A percentile compares a stretch with the other conserved stretches of the same genome.
phyloP scores from a whole-genome alignment of 2,113 vertebrate genomes.

The Nannospalax galili region DNA sequence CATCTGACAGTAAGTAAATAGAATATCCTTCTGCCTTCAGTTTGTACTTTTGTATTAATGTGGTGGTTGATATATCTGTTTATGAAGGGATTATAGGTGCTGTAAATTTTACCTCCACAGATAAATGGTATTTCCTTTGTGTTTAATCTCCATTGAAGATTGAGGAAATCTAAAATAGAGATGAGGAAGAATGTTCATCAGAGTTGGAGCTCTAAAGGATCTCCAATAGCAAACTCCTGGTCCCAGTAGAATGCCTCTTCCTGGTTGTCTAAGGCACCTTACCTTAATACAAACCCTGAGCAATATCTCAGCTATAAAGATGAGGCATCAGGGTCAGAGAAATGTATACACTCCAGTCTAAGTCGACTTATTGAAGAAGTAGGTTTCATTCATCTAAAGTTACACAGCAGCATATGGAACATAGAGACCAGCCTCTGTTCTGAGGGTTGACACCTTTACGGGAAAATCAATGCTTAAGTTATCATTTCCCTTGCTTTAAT shows the following conservation, averaged over 20 bases:
- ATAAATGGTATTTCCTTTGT: constrained; percentile 82
- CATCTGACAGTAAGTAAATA: constrained; percentile 78
- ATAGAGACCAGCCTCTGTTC: constrained; percentile 55
- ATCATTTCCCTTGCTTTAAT: constrained; percentile 65
- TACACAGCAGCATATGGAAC: background rate
- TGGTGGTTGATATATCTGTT: constrained; percentile 72
- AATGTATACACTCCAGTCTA: constrained; percentile 65
- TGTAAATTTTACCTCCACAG: constrained; percentile 81
- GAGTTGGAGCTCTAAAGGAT: constrained; percentile 29
- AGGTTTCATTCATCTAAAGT: constrained; percentile 64
- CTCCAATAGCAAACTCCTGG: constrained; percentile 52
- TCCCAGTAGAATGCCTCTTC: constrained; percentile 64
- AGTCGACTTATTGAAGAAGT: constrained; percentile 58
- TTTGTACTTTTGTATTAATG: constrained; percentile 71
- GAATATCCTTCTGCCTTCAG: constrained; percentile 66
- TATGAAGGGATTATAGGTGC: constrained; percentile 71
- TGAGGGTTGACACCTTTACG: constrained; percentile 25
- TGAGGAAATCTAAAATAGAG: constrained; percentile 64
- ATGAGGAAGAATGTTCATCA: constrained; percentile 62
- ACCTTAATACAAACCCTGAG: constrained; percentile 71
- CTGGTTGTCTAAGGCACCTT: constrained; percentile 72
- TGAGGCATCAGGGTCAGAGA: constrained; percentile 79
- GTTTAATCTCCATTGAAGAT: constrained; percentile 80
- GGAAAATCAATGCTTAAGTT: constrained; percentile 70
- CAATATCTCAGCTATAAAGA: constrained; percentile 70